phyloP scores from a whole-genome alignment of 2,113 vertebrate species.

The Zosterops pallidus region DNA sequence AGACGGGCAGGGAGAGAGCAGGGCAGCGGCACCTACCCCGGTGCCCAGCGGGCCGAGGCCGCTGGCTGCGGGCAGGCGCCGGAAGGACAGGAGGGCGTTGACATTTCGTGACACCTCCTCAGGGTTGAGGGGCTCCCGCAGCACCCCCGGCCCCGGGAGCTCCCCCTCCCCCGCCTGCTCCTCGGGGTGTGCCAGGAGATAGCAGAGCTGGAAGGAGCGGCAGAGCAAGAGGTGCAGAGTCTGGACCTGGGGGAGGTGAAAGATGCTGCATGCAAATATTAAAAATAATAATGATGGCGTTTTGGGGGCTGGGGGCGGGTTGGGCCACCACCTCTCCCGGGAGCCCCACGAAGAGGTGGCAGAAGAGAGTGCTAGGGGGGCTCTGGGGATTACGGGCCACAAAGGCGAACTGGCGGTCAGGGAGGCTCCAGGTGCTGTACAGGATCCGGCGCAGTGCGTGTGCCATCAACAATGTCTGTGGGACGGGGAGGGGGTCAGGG shows the following conservation, averaged over 20 bases:
- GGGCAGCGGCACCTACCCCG: constrained; percentile 65
- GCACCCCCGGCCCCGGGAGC: not conserved
- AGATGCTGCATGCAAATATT: not conserved
- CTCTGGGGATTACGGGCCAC: constrained; percentile 87
- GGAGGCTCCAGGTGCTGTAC: constrained; percentile 81
- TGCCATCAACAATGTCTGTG: constrained; percentile 90
- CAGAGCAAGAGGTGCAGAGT: constrained; percentile 90
- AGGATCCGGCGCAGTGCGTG: constrained; percentile 87
- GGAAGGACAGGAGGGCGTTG: constrained; percentile 90
- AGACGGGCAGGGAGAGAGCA: not conserved
- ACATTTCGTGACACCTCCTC: constrained; percentile 89
- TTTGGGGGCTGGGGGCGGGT: not conserved
- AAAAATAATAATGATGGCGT: too few relatives aligned
- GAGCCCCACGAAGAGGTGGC: constrained; percentile 88
- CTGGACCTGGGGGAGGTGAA: constrained; percentile 77
- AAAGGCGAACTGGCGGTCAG: constrained; percentile 87
- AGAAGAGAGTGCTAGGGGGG: constrained; percentile 80
- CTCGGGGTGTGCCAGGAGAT: constrained; percentile 86
- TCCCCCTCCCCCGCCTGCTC: constrained; percentile 63
- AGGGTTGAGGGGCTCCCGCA: constrained; percentile 79
- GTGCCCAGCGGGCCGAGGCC: constrained; percentile 45
- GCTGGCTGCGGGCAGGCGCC: constrained; percentile 77
- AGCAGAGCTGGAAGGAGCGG: constrained; percentile 91
- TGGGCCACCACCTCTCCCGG: constrained; percentile 65
- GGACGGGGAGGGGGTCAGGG: not conserved